These are phyloP conservation scores for Triops cancriformis DNA, from an alignment of 1,140 invertebrate species.

Conservation along the genomic window DNA sequence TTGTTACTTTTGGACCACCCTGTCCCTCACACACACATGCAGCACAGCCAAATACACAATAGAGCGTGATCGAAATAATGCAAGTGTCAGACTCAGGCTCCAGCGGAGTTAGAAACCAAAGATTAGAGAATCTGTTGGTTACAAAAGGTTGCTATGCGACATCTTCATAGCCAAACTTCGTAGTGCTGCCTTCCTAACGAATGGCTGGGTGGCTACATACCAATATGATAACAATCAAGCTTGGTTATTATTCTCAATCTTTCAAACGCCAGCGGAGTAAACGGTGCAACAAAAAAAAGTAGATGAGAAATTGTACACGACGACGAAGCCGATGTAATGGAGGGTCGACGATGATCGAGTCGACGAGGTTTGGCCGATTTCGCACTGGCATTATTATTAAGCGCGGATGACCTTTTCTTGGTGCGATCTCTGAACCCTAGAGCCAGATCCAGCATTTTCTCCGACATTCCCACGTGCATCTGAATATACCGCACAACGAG, in stretches of 20 bases:
- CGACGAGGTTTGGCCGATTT: slow-evolving; percentile 19
- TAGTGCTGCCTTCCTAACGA: not conserved
- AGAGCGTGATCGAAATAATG: not conserved
- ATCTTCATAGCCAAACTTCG: not conserved
- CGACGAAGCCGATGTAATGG: slow-evolving; percentile 31
- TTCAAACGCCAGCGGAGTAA: not conserved
- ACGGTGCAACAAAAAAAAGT: not conserved
- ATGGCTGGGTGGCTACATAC: not conserved
- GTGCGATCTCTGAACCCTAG: not conserved
- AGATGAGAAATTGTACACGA: not conserved
- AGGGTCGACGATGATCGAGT: slow-evolving; percentile 34
- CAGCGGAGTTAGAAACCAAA: not conserved
- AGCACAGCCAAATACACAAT: not conserved
- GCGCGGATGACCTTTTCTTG: not conserved
- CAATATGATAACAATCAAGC: not conserved
- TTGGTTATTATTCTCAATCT: not conserved
- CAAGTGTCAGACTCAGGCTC: not conserved
- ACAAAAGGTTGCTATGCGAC: not conserved
- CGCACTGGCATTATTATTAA: not conserved
- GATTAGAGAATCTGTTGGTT: not conserved
- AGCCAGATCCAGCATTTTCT: slow-evolving; percentile 5
- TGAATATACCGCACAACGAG: not conserved
- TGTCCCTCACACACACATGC: no score
- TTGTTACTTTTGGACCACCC: no score
- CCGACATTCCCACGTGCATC: not conserved